Percentiles rank a stretch among this genome's conserved stretches.
These are phyloP conservation scores for Sapajus apella DNA, from an alignment of 2,113 vertebrate species.

Conservation along the genomic window DNA sequence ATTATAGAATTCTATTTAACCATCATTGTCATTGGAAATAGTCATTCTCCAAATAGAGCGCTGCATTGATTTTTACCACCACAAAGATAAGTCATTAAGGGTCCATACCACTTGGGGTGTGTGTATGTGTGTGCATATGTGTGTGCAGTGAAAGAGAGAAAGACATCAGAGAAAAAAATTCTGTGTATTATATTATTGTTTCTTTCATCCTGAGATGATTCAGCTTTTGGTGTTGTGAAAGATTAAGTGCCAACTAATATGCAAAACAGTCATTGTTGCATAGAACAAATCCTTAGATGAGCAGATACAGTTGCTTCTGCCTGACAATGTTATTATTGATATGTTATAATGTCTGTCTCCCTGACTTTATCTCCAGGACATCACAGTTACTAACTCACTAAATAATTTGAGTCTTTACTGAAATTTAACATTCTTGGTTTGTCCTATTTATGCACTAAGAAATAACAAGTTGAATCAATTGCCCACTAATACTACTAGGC, in stretches of 20 bases:
- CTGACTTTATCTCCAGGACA: neutral
- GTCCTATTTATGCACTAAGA: neutral
- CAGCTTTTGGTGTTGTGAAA: neutral
- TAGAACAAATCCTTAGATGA: neutral
- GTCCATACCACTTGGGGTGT: neutral
- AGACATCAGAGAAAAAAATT: neutral
- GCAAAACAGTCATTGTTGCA: neutral
- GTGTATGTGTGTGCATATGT: neutral
- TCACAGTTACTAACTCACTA: neutral
- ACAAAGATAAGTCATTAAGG: neutral
- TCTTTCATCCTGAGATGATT: neutral
- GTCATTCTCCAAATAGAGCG: slow-evolving; percentile 19
- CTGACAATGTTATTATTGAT: neutral
- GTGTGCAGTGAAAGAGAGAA: neutral
- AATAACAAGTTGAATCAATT: neutral
- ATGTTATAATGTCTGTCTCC: neutral
- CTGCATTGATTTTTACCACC: slow-evolving; percentile 25
- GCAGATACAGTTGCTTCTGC: neutral
- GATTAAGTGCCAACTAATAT: neutral
- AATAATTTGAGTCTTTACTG: neutral
- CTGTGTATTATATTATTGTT: neutral
- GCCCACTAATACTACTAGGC: neutral
- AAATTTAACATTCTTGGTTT: neutral
- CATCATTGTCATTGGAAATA: neutral
- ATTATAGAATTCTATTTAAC: neutral